Base-by-base conservation (phyloP, 2,888 invertebrate species). In the Gymnocheta viridis region DNA sequence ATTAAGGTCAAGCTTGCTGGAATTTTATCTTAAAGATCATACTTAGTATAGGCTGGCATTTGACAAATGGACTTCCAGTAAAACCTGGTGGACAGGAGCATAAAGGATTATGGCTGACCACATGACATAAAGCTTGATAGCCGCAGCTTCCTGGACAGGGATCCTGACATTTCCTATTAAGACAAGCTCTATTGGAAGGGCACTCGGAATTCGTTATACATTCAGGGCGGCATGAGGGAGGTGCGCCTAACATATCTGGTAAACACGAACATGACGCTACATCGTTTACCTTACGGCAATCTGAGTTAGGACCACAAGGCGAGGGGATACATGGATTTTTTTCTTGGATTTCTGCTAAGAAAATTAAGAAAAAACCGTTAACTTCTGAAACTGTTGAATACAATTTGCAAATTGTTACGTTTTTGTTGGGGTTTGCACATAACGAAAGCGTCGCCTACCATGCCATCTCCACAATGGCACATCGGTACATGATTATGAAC, bases 91-190 rank as follows among this genome's bases (percentile, higher is more conserved):
- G 93, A 89, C 96, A 96, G 29, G 93, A 93, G 87, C 96, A 96
- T 87, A 94, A 93, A n/a, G 96, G 96, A 86, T 94, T 94, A 89
- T 96, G 96, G 88, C 95, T 95, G 35, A 94, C 93, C 7, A 96
- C 95, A 85, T 93, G 93, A 87, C 96, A 96, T 54, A 93, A 88
- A 1, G 96, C 95, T 83, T 93, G 93, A 77, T 93, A 90, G 17
- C 96, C 96, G 89, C 96, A 96, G 14, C 95, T 94, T 41, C 95
- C 95, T 5, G 94, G 94, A 87, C 96, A 96, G 62, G 96, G 96
- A 90, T 96, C 95, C 90, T 93, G 93, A 89, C 96, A 96, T 92
- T 94, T 95, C 85, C 94, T 93, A 88, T 94, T 94, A 56, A 95
- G 93, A 88, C 96, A 96, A 4, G 96, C 95, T 86, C 93, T 91